phyloP scores from a whole-genome alignment of 2,888 invertebrate genomes.

The Nephrotoma guestfalica region DNA sequence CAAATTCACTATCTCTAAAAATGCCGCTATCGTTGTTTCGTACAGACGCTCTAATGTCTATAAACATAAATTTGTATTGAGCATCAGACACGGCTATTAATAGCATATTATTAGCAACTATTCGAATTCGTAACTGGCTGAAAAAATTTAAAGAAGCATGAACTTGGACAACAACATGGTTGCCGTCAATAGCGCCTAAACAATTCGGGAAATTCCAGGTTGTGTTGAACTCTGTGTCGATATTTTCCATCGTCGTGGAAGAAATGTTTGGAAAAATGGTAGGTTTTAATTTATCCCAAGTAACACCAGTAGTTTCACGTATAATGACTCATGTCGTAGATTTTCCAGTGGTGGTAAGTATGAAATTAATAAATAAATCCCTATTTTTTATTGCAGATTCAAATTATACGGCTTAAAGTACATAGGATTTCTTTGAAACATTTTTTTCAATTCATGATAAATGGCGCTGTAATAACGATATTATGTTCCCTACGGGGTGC shows the following conservation, averaged over 20 bases:
- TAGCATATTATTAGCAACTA: background rate
- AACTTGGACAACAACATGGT: background rate
- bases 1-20: background rate
- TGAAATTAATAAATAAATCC: too few relatives aligned
- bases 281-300: background rate
- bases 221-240: background rate
- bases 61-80: background rate
- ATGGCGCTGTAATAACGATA: too few relatives aligned
- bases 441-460: too few relatives aligned
- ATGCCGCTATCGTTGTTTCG: background rate
- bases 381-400: too few relatives aligned
- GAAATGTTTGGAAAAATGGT: background rate
- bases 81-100: background rate
- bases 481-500: too few relatives aligned
- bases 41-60: background rate
- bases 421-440: too few relatives aligned
- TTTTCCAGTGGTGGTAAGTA: too few relatives aligned
- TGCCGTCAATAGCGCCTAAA: background rate
- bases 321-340: background rate
- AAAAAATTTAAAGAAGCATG: background rate
- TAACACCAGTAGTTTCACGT: background rate
- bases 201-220: background rate
- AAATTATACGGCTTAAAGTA: too few relatives aligned
- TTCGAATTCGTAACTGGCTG: background rate
- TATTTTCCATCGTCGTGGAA: background rate